Conservation (phyloP, 2,888 invertebrate genomes). For the Eilema caniola region DNA sequence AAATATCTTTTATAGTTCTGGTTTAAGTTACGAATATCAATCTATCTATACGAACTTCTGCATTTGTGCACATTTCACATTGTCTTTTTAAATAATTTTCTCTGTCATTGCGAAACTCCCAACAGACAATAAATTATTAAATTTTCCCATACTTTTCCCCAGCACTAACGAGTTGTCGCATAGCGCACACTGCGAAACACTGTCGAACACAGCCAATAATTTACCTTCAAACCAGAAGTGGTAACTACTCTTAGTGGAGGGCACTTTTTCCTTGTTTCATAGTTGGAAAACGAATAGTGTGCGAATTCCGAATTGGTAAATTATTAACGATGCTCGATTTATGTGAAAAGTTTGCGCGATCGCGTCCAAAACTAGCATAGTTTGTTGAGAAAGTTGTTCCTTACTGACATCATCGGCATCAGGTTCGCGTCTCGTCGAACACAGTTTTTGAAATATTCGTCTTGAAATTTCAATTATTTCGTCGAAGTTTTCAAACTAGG, state of each 20-base stretch:
- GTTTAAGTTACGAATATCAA: too few relatives aligned
- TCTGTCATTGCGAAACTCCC: slow-evolving; percentile 36
- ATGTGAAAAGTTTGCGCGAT: slow-evolving; percentile 71
- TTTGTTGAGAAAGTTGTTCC: slow-evolving; percentile 55
- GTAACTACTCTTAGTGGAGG: slow-evolving; percentile 30
- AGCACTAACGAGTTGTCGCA: slow-evolving; percentile 46
- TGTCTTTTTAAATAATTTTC: slow-evolving; percentile 7
- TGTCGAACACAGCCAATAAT: slow-evolving; percentile 32
- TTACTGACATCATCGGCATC: slow-evolving; percentile 58
- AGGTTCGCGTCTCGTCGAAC: slow-evolving; percentile 53
- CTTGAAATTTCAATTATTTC: slow-evolving; percentile 51
- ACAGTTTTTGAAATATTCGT: slow-evolving; percentile 58
- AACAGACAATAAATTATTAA: slow-evolving; percentile 49
- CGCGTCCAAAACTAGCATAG: slow-evolving; percentile 67
- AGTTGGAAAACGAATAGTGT: slow-evolving; percentile 49
- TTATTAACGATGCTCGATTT: slow-evolving; percentile 75
- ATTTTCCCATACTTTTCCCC: slow-evolving; percentile 45
- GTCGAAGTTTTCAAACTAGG: neutral
- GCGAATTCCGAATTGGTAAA: slow-evolving; percentile 67
- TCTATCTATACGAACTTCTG: too few relatives aligned
- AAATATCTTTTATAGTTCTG: too few relatives aligned
- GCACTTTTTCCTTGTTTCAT: slow-evolving; percentile 38
- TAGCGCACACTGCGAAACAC: slow-evolving; percentile 33
- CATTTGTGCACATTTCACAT: neutral
- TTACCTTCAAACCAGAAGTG: slow-evolving; percentile 29